These are phyloP conservation scores for Ophonus ardosiacus DNA, from an alignment of 2,888 invertebrate species.

Conservation along the genomic window DNA sequence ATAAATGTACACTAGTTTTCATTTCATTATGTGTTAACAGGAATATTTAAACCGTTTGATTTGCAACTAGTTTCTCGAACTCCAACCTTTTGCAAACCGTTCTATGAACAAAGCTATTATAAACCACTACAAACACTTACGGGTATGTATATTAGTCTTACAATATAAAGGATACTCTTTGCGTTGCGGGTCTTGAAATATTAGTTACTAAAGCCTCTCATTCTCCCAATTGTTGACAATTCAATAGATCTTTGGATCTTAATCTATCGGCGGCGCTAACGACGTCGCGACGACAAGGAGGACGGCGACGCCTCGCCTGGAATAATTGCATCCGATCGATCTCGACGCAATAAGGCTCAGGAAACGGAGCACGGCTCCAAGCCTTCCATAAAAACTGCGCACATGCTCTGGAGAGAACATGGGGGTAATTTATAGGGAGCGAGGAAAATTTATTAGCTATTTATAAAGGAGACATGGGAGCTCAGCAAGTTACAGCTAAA, in stretches of 20 bases:
- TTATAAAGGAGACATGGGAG: neutral
- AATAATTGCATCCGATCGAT: conserved; percentile 51
- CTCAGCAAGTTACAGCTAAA: neutral
- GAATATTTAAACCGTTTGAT: no score
- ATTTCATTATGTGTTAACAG: no score
- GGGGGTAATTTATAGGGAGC: neutral
- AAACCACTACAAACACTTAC: no score
- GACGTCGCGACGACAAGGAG: neutral
- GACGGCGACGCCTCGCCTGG: conserved; percentile 2
- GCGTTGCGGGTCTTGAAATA: neutral
- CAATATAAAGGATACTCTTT: no score
- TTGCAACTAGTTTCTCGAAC: no score
- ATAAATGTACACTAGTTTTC: no score
- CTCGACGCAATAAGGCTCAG: conserved; percentile 22
- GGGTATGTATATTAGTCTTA: no score
- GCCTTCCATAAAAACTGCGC: neutral
- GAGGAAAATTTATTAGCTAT: neutral
- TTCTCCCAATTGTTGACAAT: neutral
- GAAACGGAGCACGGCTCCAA: neutral
- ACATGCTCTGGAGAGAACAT: neutral
- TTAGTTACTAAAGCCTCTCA: neutral
- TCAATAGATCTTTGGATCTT: neutral
- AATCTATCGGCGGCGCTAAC: conserved; percentile 5
- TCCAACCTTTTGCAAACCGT: no score
- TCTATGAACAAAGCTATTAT: no score